These are phyloP conservation scores for Conus ventricosus DNA, from an alignment of 1,140 invertebrate genomes.

Conservation along the genomic window DNA sequence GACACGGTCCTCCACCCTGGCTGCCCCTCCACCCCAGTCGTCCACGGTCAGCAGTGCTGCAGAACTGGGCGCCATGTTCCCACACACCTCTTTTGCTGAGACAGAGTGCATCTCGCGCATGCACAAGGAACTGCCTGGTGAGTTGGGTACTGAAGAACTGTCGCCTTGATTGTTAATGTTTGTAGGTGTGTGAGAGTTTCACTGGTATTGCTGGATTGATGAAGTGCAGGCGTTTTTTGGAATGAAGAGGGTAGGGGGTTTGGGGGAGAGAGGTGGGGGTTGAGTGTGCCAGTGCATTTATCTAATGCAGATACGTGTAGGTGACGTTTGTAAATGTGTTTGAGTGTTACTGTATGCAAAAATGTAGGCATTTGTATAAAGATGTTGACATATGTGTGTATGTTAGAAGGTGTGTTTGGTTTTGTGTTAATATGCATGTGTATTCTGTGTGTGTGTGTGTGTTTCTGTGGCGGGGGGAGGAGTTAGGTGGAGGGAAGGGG, in stretches of 20 bases:
- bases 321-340: no score
- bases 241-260: no score
- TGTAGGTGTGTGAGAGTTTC: not conserved
- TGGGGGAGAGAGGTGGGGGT: no score
- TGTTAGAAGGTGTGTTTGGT: not conserved
- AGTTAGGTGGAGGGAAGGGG: no score
- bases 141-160: not conserved
- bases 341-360: no score
- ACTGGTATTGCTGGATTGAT: no score
- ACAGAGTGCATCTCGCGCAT: constrained; percentile 83
- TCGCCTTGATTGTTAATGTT: no score
- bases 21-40: constrained; percentile 75
- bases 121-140: constrained; percentile 84
- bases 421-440: not conserved
- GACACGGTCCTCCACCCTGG: constrained; percentile 88
- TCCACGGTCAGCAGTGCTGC: constrained; percentile 50
- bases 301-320: not conserved
- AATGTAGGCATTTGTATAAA: no score
- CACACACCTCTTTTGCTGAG: constrained; percentile 82
- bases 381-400: not conserved
- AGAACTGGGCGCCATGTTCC: constrained; percentile 61
- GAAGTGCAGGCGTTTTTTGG: no score
- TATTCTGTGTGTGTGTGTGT: not conserved
- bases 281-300: not conserved
- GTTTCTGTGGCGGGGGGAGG: no score